A percentile compares a stretch with the other conserved stretches of the same genome.
phyloP scores from a whole-genome alignment of 1,140 invertebrate species.

The Drosophila ogumai region DNA sequence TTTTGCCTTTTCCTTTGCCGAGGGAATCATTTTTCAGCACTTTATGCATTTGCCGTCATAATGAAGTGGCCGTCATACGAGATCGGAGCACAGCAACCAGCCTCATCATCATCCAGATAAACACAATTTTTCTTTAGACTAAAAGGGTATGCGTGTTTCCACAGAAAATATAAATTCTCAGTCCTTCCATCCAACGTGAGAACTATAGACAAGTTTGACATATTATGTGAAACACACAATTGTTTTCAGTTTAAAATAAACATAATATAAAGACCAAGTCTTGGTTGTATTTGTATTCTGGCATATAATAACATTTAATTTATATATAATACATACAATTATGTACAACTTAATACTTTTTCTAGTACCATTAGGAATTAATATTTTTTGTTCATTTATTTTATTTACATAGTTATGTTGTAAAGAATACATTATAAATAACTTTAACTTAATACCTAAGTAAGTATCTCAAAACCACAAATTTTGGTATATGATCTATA shows the following conservation, averaged over 20 bases:
- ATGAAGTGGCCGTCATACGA: constrained; percentile 68
- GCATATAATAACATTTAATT: no score
- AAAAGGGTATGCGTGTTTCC: constrained; percentile 18
- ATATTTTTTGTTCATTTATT: no score
- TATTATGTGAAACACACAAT: no score
- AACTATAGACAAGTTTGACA: no score
- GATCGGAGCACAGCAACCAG: constrained; percentile 10
- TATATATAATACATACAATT: no score
- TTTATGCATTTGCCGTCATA: constrained; percentile 77
- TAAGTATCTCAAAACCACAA: neutral
- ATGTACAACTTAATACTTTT: no score
- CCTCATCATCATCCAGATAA: constrained; percentile 44
- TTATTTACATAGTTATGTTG: no score
- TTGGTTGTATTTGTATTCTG: no score
- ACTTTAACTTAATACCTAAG: no score
- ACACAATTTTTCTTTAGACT: constrained; percentile 62
- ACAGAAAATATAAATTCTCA: neutral
- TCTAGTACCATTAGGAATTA: no score
- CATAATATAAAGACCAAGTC: no score
- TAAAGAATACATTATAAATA: no score
- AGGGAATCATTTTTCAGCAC: constrained; percentile 81
- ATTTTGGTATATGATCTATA: neutral
- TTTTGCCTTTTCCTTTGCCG: constrained; percentile 35
- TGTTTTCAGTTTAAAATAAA: neutral
- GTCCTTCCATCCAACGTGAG: neutral